Conservation (phyloP, 2,888 invertebrate species). For the Drosophila percnosoma region DNA sequence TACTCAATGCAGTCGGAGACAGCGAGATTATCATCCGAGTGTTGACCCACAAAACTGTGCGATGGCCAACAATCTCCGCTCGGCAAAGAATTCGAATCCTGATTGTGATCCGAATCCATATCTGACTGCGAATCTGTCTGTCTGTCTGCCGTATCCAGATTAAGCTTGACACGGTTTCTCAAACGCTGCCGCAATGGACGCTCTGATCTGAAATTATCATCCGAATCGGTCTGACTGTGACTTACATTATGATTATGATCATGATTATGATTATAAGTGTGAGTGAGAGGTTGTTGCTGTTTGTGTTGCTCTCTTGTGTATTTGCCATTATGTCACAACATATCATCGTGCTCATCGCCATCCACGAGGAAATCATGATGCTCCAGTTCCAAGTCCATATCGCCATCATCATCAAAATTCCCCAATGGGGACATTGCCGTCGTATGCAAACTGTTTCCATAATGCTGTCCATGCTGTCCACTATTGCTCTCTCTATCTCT, state of each 20-base stretch:
- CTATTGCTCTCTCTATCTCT: slow-evolving; percentile 47
- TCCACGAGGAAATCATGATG: slow-evolving; percentile 83
- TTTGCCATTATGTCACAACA: slow-evolving; percentile 80
- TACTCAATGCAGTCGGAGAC: slow-evolving; percentile 71
- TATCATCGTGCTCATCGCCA: slow-evolving; percentile 67
- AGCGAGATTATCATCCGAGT: slow-evolving; percentile 44
- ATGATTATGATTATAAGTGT: slow-evolving; percentile 28
- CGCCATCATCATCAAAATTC: slow-evolving; percentile 82
- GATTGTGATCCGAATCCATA: background rate
- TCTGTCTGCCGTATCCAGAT: background rate
- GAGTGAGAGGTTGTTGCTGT: slow-evolving; percentile 16
- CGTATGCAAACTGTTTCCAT: slow-evolving; percentile 51
- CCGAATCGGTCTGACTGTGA: slow-evolving; percentile 6
- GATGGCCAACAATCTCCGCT: background rate
- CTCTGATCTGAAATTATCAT: slow-evolving; percentile 7
- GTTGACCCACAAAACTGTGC: slow-evolving; percentile 19
- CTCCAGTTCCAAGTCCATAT: slow-evolving; percentile 83
- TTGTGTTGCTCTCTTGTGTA: slow-evolving; percentile 4
- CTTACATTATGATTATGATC: slow-evolving; percentile 7
- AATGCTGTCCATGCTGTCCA: slow-evolving; percentile 44
- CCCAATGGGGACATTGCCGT: slow-evolving; percentile 76
- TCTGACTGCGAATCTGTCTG: background rate
- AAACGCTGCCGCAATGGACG: background rate
- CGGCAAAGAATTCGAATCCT: background rate
- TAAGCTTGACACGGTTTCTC: background rate